A percentile compares a stretch with the other conserved stretches of the same genome.
phyloP scores from a whole-genome alignment of 2,113 vertebrate genomes.

The Dasyprocta punctata region DNA sequence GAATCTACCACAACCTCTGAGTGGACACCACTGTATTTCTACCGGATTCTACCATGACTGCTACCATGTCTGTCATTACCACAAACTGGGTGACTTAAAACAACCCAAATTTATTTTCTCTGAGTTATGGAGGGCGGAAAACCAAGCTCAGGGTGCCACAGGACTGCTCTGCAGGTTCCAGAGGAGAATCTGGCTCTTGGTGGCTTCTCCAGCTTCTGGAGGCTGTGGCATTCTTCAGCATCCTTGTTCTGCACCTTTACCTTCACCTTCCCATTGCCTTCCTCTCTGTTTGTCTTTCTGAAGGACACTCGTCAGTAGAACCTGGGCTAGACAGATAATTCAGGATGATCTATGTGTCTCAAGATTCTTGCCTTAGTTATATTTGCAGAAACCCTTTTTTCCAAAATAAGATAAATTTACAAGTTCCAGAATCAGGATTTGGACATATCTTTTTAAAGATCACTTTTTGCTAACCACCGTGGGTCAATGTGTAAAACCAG shows the following conservation, averaged over 20 bases:
- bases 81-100: background rate
- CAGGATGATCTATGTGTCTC: background rate
- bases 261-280: background rate
- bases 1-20: background rate
- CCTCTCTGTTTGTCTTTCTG: background rate
- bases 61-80: background rate
- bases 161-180: accelerated
- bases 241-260: background rate
- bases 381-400: background rate
- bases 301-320: background rate
- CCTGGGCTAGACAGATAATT: background rate
- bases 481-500: background rate
- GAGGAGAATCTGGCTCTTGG: background rate
- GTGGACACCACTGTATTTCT: background rate
- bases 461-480: background rate
- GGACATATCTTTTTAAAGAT: background rate
- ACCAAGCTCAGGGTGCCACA: background rate
- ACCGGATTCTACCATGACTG: background rate
- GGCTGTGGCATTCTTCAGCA: accelerated
- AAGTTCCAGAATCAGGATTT: background rate
- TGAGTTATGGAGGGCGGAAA: background rate
- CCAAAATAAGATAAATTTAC: background rate
- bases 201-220: background rate
- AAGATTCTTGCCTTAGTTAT: background rate
- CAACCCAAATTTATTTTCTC: background rate